Conservation (phyloP, 2,888 invertebrate genomes). For the Erynnis tages region DNA sequence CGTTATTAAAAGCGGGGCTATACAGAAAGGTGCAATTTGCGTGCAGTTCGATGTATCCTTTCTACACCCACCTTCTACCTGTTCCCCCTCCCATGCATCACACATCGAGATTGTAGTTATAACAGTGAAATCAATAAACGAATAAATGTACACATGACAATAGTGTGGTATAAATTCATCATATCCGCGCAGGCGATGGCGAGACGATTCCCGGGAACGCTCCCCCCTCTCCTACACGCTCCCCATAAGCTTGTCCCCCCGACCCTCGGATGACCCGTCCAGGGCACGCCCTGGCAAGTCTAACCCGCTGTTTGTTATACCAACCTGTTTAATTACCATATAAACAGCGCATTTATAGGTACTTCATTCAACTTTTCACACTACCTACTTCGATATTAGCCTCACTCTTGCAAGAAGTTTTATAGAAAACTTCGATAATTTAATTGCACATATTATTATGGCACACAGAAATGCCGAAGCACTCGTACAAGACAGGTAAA, state of each 20-base stretch:
- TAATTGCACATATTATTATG: no score
- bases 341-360: no score
- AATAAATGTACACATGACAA: constrained; percentile 8
- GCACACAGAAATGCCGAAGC: no score
- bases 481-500: no score
- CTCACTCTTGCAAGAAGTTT: no score
- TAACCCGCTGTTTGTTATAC: background rate
- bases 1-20: no score
- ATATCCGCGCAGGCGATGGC: background rate
- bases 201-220: constrained; percentile 3
- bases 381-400: no score
- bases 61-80: background rate
- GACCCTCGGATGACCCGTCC: background rate
- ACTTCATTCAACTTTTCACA: no score
- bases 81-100: background rate
- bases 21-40: constrained; percentile 1
- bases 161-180: constrained; percentile 12
- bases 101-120: background rate
- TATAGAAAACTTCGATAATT: no score
- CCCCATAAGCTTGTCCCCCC: background rate
- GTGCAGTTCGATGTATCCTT: background rate
- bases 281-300: background rate
- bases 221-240: no score
- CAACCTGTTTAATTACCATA: no score
- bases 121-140: constrained; percentile 11